These are phyloP conservation scores for Hippopotamyrus pictus DNA, from an alignment of 2,797 vertebrate genomes.

Conservation along the genomic window DNA sequence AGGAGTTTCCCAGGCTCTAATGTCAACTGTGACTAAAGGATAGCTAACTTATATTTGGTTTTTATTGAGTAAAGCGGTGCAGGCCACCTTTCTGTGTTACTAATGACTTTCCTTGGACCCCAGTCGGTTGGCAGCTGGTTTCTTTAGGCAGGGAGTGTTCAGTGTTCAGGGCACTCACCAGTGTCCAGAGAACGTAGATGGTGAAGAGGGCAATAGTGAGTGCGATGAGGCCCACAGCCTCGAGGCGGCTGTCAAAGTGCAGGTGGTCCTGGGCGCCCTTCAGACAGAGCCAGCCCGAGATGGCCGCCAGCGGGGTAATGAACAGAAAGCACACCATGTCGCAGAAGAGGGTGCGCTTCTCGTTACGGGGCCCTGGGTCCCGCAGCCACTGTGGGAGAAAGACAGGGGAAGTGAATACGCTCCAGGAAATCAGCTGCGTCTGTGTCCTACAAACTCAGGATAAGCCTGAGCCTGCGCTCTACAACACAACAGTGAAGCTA, in stretches of 20 bases:
- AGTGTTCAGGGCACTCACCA: constrained; percentile 62
- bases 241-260: constrained; percentile 82
- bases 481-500: background rate
- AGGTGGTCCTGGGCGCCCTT: constrained; percentile 88
- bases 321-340: constrained; percentile 96
- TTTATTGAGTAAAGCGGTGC: background rate
- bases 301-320: constrained; percentile 84
- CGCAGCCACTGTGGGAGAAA: constrained; percentile 74
- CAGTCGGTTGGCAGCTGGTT: background rate
- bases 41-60: background rate
- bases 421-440: background rate
- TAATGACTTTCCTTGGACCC: background rate
- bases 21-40: background rate
- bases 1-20: background rate
- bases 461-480: background rate
- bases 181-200: constrained; percentile 92
- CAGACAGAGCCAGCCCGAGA: constrained; percentile 92
- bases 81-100: background rate
- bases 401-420: background rate
- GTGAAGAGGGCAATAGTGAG: constrained; percentile 96
- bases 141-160: background rate
- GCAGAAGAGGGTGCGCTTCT: constrained; percentile 90
- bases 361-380: constrained; percentile 81
- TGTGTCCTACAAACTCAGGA: background rate
- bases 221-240: constrained; percentile 87